Evolutionary conservation across 2,113 vertebrate species (phyloP).

Genomic region (Geococcyx californianus): DNA sequence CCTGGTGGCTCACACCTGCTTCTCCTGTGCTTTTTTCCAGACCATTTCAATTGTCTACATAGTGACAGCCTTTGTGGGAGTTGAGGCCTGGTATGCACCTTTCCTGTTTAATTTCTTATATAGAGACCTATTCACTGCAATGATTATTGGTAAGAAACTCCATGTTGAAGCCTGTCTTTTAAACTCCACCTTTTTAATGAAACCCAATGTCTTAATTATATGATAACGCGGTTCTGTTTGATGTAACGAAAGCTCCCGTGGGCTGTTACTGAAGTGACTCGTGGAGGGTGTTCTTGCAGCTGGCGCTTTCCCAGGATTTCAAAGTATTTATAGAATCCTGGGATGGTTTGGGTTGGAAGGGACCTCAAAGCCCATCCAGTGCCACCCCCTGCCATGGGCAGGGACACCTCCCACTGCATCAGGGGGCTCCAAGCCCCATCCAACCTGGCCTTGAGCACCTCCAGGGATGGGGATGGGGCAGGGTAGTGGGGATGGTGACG

Average conservation of each 20-base stretch:
- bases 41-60: constrained; percentile 97
- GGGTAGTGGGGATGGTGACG: too few species aligned
- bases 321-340: not conserved
- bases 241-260: not conserved
- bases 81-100: constrained; percentile 95
- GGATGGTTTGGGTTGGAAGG: too few species aligned
- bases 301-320: not conserved
- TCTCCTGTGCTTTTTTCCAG: constrained; percentile 77
- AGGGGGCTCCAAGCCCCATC: too few species aligned
- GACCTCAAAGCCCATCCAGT: too few species aligned
- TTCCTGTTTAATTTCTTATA: constrained; percentile 90
- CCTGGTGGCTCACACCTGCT: not conserved
- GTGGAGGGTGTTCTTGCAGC: not conserved
- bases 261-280: not conserved
- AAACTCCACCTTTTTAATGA: constrained; percentile 40
- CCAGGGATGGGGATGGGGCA: too few species aligned
- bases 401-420: too few species aligned
- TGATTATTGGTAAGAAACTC: constrained; percentile 93
- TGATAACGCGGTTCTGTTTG: not conserved
- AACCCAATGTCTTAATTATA: constrained; percentile 11
- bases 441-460: too few species aligned
- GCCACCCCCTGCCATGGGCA: too few species aligned
- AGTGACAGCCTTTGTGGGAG: constrained; percentile 92
- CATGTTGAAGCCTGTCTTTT: constrained; percentile 74
- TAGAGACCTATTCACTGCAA: constrained; percentile 93